These are phyloP conservation scores for Tachysurus vachellii DNA, from an alignment of 2,113 vertebrate genomes.

Conservation along the genomic window DNA sequence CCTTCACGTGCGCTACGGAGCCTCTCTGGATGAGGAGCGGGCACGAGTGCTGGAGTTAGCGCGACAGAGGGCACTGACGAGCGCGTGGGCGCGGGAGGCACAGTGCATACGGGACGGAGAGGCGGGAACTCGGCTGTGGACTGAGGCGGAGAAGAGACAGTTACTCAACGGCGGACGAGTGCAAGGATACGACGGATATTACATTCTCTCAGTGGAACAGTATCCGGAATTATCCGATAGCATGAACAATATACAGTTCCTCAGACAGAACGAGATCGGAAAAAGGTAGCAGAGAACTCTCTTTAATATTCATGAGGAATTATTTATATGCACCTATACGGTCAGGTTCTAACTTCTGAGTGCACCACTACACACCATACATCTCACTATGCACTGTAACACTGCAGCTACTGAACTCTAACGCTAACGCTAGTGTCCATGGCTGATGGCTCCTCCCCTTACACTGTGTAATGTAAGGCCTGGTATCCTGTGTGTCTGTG, in stretches of 20 bases:
- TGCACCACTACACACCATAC: background rate
- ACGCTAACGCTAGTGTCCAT: background rate
- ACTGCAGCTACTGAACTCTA: background rate
- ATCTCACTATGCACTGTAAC: background rate
- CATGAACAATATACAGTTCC: slow-evolving; percentile 96
- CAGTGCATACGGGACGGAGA: slow-evolving; percentile 91
- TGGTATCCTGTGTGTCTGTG: background rate
- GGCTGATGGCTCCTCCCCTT: background rate
- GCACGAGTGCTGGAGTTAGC: slow-evolving; percentile 92
- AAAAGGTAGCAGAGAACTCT: slow-evolving; percentile 89
- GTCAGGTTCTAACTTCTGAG: slow-evolving; percentile 14
- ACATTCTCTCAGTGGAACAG: slow-evolving; percentile 98
- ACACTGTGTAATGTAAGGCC: background rate
- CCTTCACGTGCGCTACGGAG: slow-evolving; percentile 94
- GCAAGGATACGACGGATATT: slow-evolving; percentile 96
- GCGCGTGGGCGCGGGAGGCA: slow-evolving; percentile 92
- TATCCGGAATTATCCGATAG: slow-evolving; percentile 98
- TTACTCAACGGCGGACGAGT: slow-evolving; percentile 93
- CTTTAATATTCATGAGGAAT: background rate
- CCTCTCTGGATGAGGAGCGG: slow-evolving; percentile 94
- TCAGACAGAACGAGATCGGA: slow-evolving; percentile 97
- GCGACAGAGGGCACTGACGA: slow-evolving; percentile 87
- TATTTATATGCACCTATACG: slow-evolving; percentile 25
- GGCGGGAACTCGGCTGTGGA: slow-evolving; percentile 92
- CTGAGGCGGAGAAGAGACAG: slow-evolving; percentile 97